These are phyloP conservation scores for Cydia fagiglandana DNA, from an alignment of 1,140 invertebrate species.

Conservation along the genomic window DNA sequence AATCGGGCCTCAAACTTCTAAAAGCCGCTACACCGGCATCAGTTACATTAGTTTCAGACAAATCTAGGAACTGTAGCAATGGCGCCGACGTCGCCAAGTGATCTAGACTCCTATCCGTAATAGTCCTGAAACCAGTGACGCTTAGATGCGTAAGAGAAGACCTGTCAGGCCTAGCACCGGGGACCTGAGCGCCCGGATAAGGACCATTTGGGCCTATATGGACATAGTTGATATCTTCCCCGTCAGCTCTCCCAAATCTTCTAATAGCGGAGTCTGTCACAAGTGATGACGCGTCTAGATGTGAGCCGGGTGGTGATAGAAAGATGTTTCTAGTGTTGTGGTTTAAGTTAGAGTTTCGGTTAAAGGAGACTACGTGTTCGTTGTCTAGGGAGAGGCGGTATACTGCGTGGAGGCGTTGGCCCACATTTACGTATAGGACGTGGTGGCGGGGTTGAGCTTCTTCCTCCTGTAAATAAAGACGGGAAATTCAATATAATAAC, in stretches of 20 bases:
- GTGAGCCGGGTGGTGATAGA: slow-evolving; percentile 24
- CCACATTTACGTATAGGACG: slow-evolving; percentile 40
- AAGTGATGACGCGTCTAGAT: slow-evolving; percentile 42
- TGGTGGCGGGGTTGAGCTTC: slow-evolving; percentile 33
- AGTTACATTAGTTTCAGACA: slow-evolving; percentile 81
- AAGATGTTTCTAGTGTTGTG: not conserved
- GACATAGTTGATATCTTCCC: slow-evolving; percentile 57
- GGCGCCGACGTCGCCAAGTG: slow-evolving; percentile 82
- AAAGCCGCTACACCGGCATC: slow-evolving; percentile 80
- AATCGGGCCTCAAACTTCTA: slow-evolving; percentile 73
- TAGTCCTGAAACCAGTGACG: slow-evolving; percentile 81
- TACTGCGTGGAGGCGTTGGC: slow-evolving; percentile 36
- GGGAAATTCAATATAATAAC: not conserved
- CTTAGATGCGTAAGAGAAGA: slow-evolving; percentile 62
- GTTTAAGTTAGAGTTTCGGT: slow-evolving; percentile 17
- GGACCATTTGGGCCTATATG: slow-evolving; percentile 52
- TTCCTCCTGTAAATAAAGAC: not conserved
- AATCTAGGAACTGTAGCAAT: slow-evolving; percentile 80
- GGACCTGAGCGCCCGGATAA: not conserved
- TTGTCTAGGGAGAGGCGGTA: slow-evolving; percentile 31
- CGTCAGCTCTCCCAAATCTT: slow-evolving; percentile 57
- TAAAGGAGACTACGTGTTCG: not conserved
- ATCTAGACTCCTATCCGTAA: slow-evolving; percentile 83
- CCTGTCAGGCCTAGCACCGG: slow-evolving; percentile 47
- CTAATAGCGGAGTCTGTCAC: slow-evolving; percentile 58